Evolutionary conservation across 2,113 vertebrate genomes (phyloP).

Genomic region (Hippocampus barbouri): DNA sequence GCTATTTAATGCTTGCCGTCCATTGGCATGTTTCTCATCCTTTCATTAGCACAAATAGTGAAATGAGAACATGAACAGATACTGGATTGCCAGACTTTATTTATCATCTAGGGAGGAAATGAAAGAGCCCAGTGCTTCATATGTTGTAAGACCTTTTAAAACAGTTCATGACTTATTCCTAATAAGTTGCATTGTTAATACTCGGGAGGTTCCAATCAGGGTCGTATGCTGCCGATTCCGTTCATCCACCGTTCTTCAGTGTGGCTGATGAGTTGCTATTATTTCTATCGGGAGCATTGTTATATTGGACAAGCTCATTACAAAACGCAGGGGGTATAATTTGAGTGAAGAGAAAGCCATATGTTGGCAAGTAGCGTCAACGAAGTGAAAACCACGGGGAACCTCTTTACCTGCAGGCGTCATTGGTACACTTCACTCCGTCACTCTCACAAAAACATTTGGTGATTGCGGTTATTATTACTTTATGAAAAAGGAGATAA

Average conservation of each 20-base stretch:
- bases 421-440: conserved; percentile 25
- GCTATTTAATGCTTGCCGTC: conserved; percentile 11
- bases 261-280: not conserved
- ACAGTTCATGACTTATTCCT: not conserved
- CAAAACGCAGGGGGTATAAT: not conserved
- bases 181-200: not conserved
- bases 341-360: conserved; percentile 28
- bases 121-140: not conserved
- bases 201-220: too few relatives aligned
- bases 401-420: conserved; percentile 33
- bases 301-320: conserved; percentile 3
- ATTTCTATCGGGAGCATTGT: not conserved
- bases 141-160: not conserved
- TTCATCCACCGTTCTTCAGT: too few relatives aligned
- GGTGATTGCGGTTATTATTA: conserved; percentile 4
- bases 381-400: conserved; percentile 25
- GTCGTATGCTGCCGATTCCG: too few relatives aligned
- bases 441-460: conserved; percentile 13
- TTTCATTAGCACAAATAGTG: conserved; percentile 44
- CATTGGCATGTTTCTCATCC: conserved; percentile 37
- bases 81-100: conserved; percentile 14
- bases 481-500: not conserved
- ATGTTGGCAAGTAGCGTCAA: conserved; percentile 34
- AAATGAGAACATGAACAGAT: conserved; percentile 19
- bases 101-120: conserved; percentile 7